phyloP scores from a whole-genome alignment of 2,888 invertebrate species.

The Abrostola triplasia region DNA sequence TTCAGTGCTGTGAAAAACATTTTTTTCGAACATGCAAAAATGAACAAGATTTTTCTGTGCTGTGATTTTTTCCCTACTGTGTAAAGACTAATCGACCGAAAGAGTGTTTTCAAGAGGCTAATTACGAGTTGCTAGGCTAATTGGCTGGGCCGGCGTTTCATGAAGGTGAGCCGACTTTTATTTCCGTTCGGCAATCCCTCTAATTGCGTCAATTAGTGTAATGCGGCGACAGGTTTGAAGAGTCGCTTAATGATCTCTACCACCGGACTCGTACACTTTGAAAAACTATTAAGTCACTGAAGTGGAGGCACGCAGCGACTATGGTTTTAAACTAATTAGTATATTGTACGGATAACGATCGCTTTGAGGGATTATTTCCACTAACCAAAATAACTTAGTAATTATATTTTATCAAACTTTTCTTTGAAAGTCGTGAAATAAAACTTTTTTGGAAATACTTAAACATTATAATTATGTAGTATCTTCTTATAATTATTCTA shows the following conservation, averaged over 20 bases:
- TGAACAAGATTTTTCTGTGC: constrained; percentile 76
- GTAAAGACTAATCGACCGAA: constrained; percentile 74
- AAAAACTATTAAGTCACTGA: constrained; percentile 70
- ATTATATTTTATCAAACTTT: constrained; percentile 15
- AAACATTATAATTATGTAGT: too few relatives aligned
- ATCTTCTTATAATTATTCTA: too few relatives aligned
- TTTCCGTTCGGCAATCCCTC: constrained; percentile 88
- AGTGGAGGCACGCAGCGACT: constrained; percentile 45
- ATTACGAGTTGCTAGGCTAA: constrained; percentile 85
- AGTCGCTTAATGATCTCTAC: constrained; percentile 84
- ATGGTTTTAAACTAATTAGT: constrained; percentile 59
- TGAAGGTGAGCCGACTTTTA: constrained; percentile 88
- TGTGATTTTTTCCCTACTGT: constrained; percentile 74
- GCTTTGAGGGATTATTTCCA: constrained; percentile 38
- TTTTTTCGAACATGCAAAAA: constrained; percentile 63
- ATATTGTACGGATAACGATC: constrained; percentile 55
- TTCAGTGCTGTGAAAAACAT: constrained; percentile 78
- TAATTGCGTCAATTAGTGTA: constrained; percentile 88
- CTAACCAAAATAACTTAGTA: constrained; percentile 23
- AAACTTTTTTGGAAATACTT: too few relatives aligned
- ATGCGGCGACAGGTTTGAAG: constrained; percentile 87
- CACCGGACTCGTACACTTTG: constrained; percentile 68
- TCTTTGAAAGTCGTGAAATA: background rate
- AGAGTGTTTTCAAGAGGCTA: constrained; percentile 82
- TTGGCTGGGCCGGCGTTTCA: constrained; percentile 87